Evolutionary conservation across 2,888 invertebrate genomes (phyloP).

Genomic region (Baronia brevicornis): DNA sequence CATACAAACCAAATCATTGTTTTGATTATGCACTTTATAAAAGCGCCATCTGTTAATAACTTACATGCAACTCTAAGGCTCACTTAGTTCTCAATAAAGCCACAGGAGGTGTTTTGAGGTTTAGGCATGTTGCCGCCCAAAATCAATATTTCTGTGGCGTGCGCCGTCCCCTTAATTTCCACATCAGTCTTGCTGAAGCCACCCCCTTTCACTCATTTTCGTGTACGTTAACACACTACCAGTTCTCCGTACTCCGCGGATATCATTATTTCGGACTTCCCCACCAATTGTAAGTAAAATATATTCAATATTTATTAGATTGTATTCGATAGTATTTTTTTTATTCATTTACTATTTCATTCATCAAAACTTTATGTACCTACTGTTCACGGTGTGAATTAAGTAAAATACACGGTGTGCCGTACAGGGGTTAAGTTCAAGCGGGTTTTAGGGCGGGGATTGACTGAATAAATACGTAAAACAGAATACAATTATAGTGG

Average conservation of each 20-base stretch:
- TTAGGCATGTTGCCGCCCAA: constrained; percentile 56
- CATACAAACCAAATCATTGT: no score
- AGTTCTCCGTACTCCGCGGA: constrained; percentile 47
- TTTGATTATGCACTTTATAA: no score
- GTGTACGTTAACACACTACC: constrained; percentile 45
- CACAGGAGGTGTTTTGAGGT: constrained; percentile 38
- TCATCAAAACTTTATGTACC: constrained; percentile 11
- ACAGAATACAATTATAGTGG: constrained; percentile 8
- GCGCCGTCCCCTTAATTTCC: constrained; percentile 55
- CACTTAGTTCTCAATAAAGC: constrained; percentile 15
- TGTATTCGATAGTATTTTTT: constrained; percentile 6
- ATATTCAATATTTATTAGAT: constrained; percentile 12
- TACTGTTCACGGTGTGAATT: background rate
- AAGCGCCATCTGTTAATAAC: constrained; percentile 40
- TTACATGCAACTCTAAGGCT: constrained; percentile 15
- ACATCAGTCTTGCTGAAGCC: constrained; percentile 58
- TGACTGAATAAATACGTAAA: constrained; percentile 36
- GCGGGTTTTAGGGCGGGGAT: constrained; percentile 49
- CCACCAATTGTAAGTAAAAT: constrained; percentile 44
- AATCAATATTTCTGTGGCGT: constrained; percentile 60
- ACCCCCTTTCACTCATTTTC: constrained; percentile 50
- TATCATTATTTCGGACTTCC: constrained; percentile 37
- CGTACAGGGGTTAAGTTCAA: constrained; percentile 35
- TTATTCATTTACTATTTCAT: constrained; percentile 25
- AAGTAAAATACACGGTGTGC: constrained; percentile 15